These are phyloP conservation scores for Columba janthina DNA, from an alignment of 2,113 vertebrate genomes.

Conservation along the genomic window DNA sequence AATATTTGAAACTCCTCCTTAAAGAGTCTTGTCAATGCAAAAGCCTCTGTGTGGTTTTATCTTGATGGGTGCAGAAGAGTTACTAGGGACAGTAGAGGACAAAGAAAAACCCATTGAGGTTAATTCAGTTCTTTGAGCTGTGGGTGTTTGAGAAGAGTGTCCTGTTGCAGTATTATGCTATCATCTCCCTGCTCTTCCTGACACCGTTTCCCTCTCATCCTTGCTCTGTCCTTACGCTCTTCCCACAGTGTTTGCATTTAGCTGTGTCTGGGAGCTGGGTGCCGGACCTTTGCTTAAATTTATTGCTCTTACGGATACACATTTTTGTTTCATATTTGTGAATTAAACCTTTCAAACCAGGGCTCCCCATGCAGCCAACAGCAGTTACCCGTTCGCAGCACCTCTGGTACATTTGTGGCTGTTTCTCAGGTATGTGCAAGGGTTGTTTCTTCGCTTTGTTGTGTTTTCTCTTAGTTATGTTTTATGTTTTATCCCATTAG, in stretches of 20 bases:
- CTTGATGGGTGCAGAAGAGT: neutral
- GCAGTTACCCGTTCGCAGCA: neutral
- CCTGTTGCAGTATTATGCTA: neutral
- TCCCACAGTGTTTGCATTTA: accelerated
- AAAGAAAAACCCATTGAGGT: neutral
- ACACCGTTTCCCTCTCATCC: neutral
- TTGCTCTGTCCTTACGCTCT: neutral
- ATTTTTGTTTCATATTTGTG: no score
- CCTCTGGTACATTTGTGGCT: accelerated
- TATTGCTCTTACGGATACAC: no score
- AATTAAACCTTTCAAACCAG: no score
- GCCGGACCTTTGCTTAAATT: neutral
- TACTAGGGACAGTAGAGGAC: neutral
- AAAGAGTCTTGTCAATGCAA: neutral
- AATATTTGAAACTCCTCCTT: neutral
- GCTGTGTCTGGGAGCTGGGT: neutral
- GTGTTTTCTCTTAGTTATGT: neutral
- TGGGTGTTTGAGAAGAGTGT: neutral
- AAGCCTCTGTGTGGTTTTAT: neutral
- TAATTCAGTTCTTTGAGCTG: neutral
- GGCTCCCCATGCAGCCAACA: no score
- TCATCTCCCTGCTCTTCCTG: neutral
- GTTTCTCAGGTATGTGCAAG: neutral
- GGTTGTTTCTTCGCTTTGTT: neutral
- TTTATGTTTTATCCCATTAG: neutral